Evolutionary conservation across 37 sponge, comb jelly and placozoan genomes (phyloP), one percentile per base, ranked within the genome.

Genomic region (Geodia barretti): DNA sequence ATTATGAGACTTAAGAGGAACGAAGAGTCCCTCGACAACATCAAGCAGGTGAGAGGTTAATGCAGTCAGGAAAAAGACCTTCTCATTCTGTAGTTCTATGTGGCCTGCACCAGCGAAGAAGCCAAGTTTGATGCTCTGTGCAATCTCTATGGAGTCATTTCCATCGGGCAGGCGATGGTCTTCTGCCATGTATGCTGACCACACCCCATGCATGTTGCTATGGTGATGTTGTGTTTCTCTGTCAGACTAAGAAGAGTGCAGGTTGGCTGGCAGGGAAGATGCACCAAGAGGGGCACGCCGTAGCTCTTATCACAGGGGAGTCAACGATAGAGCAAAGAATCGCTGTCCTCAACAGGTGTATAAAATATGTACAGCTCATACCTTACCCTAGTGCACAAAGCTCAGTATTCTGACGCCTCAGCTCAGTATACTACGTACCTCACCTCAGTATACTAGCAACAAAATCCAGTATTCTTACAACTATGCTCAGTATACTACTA

Each of bases 281-380:
- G 95, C 23, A 42, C 2, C 61, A 79, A 33, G 89, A 95, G 32
- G 98, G 98, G 1, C 95, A 97, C 83, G 88, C 95, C 25, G 98
- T 97, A 2, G 95, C 91, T 1, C 86, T 94, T 33, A 87, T 97
- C 68, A 95, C 98, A 28, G 95, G 93, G 39, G 95, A 97, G 35
- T 87, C 91, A 24, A 80, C 90, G 11, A 79, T 85, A 47, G 95
- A 90, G 19, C 87, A 92, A 58, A 73, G 98, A 33, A 64, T 97
- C 43, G 93, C 87, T 41, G 92, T 95, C 8, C 68, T 97, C 38
- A 84, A 94, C 78, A 89, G 95, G 93, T 92, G 47, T n/a, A n/a
- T n/a, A n/a, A n/a, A n/a, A n/a, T n/a, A n/a, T n/a, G n/a, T n/a
- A n/a, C n/a, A n/a, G n/a, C n/a, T n/a, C n/a, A n/a, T n/a, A n/a